phyloP scores from a whole-genome alignment of 2,797 vertebrate species.

The Syngnathus acus region DNA sequence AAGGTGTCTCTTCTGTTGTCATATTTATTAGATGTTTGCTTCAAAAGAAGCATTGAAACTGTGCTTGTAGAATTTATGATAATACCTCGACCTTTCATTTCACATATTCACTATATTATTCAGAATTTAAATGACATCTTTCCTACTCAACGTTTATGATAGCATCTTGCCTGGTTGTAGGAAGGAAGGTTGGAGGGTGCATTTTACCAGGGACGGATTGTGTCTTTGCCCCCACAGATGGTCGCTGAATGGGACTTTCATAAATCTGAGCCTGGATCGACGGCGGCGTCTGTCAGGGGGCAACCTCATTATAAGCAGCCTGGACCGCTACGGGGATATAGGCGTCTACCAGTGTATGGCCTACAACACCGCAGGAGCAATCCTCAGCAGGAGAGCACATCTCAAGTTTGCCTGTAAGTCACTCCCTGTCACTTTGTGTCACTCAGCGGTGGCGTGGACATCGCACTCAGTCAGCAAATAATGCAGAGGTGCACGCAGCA shows the following conservation, averaged over 20 bases:
- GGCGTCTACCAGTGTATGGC: conserved; percentile 83
- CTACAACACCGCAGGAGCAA: conserved; percentile 75
- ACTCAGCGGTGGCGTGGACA: not conserved
- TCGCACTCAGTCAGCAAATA: conserved; percentile 15
- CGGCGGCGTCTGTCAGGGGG: conserved; percentile 74
- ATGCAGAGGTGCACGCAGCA: conserved; percentile 2
- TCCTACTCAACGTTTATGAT: conserved; percentile 37
- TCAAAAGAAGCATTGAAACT: not conserved
- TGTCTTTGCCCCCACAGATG: conserved; percentile 76
- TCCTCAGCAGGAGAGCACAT: conserved; percentile 79
- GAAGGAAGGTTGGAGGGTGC: conserved; percentile 18
- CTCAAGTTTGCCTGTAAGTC: conserved; percentile 85
- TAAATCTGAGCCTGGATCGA: conserved; percentile 72
- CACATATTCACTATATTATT: conserved; percentile 17
- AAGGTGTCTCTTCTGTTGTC: not conserved
- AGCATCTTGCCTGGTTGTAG: conserved; percentile 39
- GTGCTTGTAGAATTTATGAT: not conserved
- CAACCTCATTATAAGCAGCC: conserved; percentile 77
- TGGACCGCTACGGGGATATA: conserved; percentile 73
- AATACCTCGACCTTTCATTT: not conserved
- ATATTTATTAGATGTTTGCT: not conserved
- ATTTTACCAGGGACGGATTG: conserved; percentile 61
- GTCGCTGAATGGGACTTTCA: conserved; percentile 79
- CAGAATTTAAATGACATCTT: conserved; percentile 25
- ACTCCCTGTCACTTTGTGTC: conserved; percentile 5